Evolutionary conservation across 1,140 invertebrate genomes (phyloP), one percentile per base, ranked within the genome.

Genomic region (Sminthurides bifidus): DNA sequence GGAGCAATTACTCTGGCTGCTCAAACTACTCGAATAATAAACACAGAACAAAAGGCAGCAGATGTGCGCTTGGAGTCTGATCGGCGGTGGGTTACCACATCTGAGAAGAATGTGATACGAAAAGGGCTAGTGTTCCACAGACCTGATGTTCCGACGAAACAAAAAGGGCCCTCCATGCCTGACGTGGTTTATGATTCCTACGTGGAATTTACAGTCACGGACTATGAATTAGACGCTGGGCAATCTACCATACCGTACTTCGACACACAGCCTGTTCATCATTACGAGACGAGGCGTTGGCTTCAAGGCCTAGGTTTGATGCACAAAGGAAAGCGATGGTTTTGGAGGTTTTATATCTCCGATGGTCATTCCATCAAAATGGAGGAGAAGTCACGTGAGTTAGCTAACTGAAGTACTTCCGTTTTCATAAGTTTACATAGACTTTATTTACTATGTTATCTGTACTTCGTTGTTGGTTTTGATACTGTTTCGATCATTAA

Each of bases 291-390:
- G 12, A 49, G 26, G 19, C 10, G 46, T 12, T 49, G 46, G 46
- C 17, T 49, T 3, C 46, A 49, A 26, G 46, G 46, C 3, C 17
- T 49, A 8, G 46, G 46, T 33, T 3, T 49, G 4, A 31, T 49
- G 6, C 46, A 49, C 29, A 49, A 49, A 21, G 46, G 46, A 5
- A 49, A 49, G 35, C 46, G 29, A 12, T n/a, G 5, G 23, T 17
- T 49, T 31, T 10, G 46, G 46, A n/a, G 46, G 46, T n/a, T 49
- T 49, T 19, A 49, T 49, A 23, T 8, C 46, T 17, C 46, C 46
- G 5, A 31, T 49, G 12, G 21, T 49, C 6, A 23, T 49, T 14
- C 46, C 46, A 17, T 49, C 46, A 14, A 49, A 49, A 33, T n/a
- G n/a, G n/a, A n/a, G n/a, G n/a, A n/a, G n/a, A n/a, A n/a, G n/a